Evolutionary conservation across 2,113 vertebrate species (phyloP).

Genomic region (Gasterosteus nipponicus): DNA sequence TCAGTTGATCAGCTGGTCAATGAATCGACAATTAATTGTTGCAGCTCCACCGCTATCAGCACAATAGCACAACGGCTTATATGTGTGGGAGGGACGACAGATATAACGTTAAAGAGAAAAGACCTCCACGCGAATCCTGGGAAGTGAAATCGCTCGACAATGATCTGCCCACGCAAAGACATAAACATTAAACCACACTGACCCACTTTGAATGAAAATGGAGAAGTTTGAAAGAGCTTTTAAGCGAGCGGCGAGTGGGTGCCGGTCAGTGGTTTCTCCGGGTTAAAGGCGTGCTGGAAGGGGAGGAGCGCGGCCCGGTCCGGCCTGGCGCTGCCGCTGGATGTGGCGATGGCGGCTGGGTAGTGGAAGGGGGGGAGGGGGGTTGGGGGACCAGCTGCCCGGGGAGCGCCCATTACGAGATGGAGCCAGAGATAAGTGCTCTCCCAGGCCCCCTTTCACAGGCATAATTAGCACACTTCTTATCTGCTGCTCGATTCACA

Average conservation of each 20-base stretch:
- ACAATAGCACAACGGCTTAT: not conserved
- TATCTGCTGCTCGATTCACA: conserved; percentile 86
- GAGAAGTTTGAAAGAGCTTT: not conserved
- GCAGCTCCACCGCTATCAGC: not conserved
- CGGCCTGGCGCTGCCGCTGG: conserved; percentile 47
- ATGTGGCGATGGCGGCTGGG: conserved; percentile 59
- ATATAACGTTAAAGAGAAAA: not conserved
- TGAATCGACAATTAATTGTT: not conserved
- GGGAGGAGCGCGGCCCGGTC: conserved; percentile 48
- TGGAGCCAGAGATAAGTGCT: conserved; percentile 87
- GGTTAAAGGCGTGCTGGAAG: conserved; percentile 35
- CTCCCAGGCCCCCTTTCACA: conserved; percentile 87
- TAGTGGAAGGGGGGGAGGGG: conserved; percentile 66
- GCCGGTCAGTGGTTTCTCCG: conserved; percentile 17
- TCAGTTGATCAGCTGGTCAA: not conserved
- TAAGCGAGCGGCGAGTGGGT: not conserved
- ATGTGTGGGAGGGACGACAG: not conserved
- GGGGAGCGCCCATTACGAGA: conserved; percentile 87
- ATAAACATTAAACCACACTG: not conserved
- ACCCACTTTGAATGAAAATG: not conserved
- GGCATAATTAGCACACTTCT: conserved; percentile 88
- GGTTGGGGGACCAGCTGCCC: conserved; percentile 85
- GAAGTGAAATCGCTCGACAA: not conserved
- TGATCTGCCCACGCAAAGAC: not conserved
- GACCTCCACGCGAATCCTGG: not conserved